A percentile compares a stretch with the other conserved stretches of the same genome.
These are phyloP conservation scores for Deilephila elpenor DNA, from an alignment of 2,888 invertebrate genomes.

Conservation along the genomic window DNA sequence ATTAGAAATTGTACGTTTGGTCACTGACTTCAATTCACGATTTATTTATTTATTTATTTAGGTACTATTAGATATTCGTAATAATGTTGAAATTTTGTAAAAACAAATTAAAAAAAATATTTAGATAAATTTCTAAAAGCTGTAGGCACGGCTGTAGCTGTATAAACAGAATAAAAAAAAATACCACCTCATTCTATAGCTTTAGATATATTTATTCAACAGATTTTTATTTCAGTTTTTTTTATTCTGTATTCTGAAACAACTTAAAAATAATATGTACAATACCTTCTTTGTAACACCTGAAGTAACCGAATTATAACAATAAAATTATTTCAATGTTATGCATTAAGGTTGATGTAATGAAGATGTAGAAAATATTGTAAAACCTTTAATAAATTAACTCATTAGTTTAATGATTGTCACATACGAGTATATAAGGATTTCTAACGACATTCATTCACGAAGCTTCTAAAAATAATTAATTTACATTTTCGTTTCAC, in stretches of 20 bases:
- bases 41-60: background rate
- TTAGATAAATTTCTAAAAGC: too few species aligned
- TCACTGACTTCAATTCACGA: conserved; percentile 26
- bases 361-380: background rate
- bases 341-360: background rate
- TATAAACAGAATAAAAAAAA: too few species aligned
- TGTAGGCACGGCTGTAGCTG: too few species aligned
- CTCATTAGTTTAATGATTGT: too few species aligned
- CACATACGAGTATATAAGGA: background rate
- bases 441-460: background rate
- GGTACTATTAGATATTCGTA: background rate
- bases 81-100: too few species aligned
- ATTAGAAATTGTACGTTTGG: conserved; percentile 8
- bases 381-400: background rate
- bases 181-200: too few species aligned
- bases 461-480: background rate
- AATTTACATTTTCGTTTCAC: background rate
- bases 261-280: background rate
- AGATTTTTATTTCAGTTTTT: too few species aligned
- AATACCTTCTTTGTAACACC: background rate
- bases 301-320: conserved; percentile 18
- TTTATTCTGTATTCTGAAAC: background rate
- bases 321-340: background rate
- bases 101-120: too few species aligned
- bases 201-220: too few species aligned